Conservation (phyloP, 2,113 vertebrate genomes). For the Larimichthys crocea region DNA sequence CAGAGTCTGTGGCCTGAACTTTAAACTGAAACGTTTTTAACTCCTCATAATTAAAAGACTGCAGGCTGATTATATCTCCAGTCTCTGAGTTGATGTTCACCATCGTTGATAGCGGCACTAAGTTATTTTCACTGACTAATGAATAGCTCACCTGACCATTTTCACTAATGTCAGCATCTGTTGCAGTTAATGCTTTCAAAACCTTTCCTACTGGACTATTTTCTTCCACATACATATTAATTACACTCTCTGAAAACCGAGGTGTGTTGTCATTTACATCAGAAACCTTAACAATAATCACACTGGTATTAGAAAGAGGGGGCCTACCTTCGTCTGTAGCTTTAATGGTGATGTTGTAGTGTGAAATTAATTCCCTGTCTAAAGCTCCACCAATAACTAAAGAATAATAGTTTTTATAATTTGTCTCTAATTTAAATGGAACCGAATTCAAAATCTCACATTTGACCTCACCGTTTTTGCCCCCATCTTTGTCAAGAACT, state of each 20-base stretch:
- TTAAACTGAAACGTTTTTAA: too few species aligned
- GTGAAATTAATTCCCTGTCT: conserved; percentile 61
- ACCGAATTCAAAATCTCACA: conserved; percentile 52
- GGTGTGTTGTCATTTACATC: conserved; percentile 80
- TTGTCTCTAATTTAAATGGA: conserved; percentile 78
- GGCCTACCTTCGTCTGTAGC: conserved; percentile 86
- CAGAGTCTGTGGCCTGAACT: too few species aligned
- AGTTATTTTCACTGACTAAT: conserved; percentile 21
- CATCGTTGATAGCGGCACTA: conserved; percentile 15
- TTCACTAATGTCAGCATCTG: conserved; percentile 70
- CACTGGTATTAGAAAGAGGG: conserved; percentile 52
- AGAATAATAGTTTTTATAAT: conserved; percentile 81
- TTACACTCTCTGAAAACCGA: conserved; percentile 47
- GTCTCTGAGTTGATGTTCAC: conserved; percentile 60
- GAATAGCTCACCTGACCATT: conserved; percentile 72
- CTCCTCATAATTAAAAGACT: conserved; percentile 55
- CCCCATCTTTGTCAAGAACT: too few species aligned
- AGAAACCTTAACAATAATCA: conserved; percentile 59
- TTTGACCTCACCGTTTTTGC: neutral
- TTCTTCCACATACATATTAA: conserved; percentile 73
- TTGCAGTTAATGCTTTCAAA: conserved; percentile 65
- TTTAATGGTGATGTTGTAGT: conserved; percentile 85
- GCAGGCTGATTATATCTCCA: conserved; percentile 52
- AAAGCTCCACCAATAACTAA: conserved; percentile 68
- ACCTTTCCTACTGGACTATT: conserved; percentile 67